Conservation (phyloP, 23 tunicate genomes). For the Clavelina lepadiformis region DNA sequence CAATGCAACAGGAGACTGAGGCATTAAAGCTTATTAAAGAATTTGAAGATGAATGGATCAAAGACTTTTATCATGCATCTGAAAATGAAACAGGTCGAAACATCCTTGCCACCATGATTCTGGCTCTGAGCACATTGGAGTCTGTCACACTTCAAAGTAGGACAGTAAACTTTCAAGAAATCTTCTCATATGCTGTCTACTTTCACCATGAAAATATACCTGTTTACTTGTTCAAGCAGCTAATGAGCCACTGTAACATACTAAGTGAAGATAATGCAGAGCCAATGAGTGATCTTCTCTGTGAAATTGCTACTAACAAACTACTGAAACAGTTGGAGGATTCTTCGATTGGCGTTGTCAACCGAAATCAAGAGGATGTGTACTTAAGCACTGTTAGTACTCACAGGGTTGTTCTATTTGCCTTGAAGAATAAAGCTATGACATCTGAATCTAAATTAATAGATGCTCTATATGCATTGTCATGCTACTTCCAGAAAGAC, state of each 20-base stretch:
- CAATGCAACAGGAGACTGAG: conserved; percentile 5
- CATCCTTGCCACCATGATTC: conserved; percentile 17
- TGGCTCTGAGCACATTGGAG: background rate
- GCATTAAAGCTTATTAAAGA: conserved; percentile 1
- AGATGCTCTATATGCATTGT: conserved; percentile 14
- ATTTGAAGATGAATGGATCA: conserved; percentile 4
- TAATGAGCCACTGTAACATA: conserved; percentile 2
- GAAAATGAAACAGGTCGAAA: conserved; percentile 7
- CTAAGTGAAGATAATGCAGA: background rate
- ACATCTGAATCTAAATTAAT: background rate
- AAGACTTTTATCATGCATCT: background rate
- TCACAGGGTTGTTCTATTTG: conserved; percentile 15
- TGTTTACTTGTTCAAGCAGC: conserved; percentile 15
- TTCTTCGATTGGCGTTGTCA: conserved; percentile 19
- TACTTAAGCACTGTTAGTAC: conserved; percentile 20
- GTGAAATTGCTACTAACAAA: conserved; percentile 1
- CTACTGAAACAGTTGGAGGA: conserved; percentile 6
- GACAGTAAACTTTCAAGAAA: conserved; percentile 10
- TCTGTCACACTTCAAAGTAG: background rate
- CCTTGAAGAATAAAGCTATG: conserved; percentile 1
- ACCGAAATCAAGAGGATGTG: background rate
- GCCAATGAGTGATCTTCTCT: conserved; percentile 13
- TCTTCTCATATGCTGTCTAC: conserved; percentile 15
- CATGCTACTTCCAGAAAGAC: conserved; percentile 28
- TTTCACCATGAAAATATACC: conserved; percentile 32